phyloP scores from a whole-genome alignment of 2,113 vertebrate genomes.

The Pelodiscus sinensis region DNA sequence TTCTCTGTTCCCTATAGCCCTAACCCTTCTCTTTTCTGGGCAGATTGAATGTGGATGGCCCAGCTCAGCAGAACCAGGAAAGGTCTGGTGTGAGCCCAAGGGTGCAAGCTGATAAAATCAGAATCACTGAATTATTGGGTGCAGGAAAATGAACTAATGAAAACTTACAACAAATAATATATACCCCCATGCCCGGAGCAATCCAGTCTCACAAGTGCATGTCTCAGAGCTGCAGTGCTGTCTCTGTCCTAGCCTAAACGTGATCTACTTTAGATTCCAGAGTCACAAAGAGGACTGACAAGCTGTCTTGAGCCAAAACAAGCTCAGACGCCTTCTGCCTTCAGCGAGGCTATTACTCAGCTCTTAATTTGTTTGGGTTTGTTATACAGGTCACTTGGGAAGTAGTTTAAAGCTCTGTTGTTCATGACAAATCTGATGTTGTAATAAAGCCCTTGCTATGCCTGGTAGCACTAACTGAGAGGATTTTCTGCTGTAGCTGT shows the following conservation, averaged over 20 bases:
- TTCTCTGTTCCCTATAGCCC: not conserved
- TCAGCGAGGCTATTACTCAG: constrained; percentile 62
- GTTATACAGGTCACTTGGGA: constrained; percentile 70
- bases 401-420: constrained; percentile 61
- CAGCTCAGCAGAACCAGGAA: not conserved
- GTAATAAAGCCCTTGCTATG: not conserved
- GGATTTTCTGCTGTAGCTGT: constrained; percentile 2
- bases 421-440: not conserved
- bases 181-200: constrained; percentile 30
- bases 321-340: constrained; percentile 66
- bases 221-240: constrained; percentile 14
- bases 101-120: not conserved
- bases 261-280: constrained; percentile 65
- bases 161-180: constrained; percentile 14
- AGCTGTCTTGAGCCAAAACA: constrained; percentile 72
- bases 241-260: constrained; percentile 47
- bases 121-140: not conserved
- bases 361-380: constrained; percentile 74
- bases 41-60: constrained; percentile 9
- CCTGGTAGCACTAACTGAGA: not conserved
- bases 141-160: not conserved
- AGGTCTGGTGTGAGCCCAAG: not conserved
- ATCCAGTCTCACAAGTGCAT: not conserved
- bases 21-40: not conserved
- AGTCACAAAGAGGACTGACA: constrained; percentile 57